Evolutionary conservation across 2,888 invertebrate species (phyloP).

Genomic region (Morinoia aosen): DNA sequence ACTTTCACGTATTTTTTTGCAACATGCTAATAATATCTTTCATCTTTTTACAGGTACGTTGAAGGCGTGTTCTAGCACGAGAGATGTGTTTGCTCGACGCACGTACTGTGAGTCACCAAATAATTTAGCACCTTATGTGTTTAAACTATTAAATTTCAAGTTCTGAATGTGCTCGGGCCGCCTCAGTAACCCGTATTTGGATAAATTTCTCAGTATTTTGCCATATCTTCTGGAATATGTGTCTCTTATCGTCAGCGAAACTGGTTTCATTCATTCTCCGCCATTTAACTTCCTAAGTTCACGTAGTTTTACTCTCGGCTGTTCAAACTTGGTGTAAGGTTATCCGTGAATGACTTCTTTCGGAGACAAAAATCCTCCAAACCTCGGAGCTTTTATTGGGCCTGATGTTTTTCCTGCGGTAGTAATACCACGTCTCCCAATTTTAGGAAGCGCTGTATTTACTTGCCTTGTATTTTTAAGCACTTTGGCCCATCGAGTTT

Average conservation of each 20-base stretch:
- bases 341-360: constrained; percentile 17
- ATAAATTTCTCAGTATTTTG: background rate
- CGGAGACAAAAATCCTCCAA: background rate
- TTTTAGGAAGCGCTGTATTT: constrained; percentile 9
- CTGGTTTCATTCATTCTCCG: background rate
- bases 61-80: background rate
- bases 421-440: constrained; percentile 2
- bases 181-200: background rate
- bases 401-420: background rate
- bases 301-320: background rate
- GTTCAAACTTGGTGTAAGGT: background rate
- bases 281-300: background rate
- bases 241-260: background rate
- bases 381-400: background rate
- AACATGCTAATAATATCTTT: background rate
- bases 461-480: constrained; percentile 17
- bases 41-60: background rate
- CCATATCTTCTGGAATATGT: background rate
- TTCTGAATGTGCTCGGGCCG: background rate
- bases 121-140: background rate
- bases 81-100: background rate
- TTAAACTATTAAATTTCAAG: background rate
- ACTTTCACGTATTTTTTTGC: background rate
- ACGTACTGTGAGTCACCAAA: background rate
- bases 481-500: background rate